Evolutionary conservation across 2,888 invertebrate species (phyloP).

Genomic region (Pyrocoelia pectoralis): DNA sequence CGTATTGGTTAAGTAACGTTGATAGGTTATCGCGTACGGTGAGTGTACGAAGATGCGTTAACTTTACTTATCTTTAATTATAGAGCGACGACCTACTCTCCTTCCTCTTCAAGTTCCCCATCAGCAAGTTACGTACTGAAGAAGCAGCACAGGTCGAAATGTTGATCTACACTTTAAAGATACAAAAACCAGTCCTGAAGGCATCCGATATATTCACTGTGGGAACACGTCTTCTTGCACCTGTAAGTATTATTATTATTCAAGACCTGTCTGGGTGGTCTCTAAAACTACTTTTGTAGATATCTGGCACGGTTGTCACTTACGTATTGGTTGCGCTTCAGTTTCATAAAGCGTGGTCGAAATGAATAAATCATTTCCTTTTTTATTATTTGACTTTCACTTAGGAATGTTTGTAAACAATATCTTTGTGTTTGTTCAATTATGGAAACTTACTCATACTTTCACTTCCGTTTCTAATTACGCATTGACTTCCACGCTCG

Average conservation of each 20-base stretch:
- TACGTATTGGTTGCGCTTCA: conserved; percentile 37
- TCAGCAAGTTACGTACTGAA: conserved; percentile 43
- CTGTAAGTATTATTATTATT: conserved; percentile 44
- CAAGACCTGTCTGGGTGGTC: not conserved
- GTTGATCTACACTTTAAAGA: conserved; percentile 44
- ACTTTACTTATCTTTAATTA: conserved; percentile 29
- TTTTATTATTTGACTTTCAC: conserved; percentile 7
- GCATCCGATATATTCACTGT: conserved; percentile 50
- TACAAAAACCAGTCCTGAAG: conserved; percentile 46
- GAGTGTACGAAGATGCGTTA: not conserved
- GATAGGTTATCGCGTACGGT: not conserved
- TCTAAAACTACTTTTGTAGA: conserved; percentile 21
- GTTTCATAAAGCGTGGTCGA: conserved; percentile 32
- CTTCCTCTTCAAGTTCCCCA: conserved; percentile 47
- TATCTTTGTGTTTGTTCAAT: not conserved
- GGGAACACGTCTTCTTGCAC: conserved; percentile 47
- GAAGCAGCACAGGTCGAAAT: conserved; percentile 49
- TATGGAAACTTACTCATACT: not conserved
- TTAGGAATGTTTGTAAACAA: conserved; percentile 6
- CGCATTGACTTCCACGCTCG: not conserved
- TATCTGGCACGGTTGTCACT: conserved; percentile 36
- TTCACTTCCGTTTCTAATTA: not conserved
- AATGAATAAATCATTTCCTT: conserved; percentile 11
- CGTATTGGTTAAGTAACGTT: not conserved
- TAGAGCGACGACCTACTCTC: conserved; percentile 46